Percentiles rank a stretch among this genome's conserved stretches.
Conservation (phyloP, 2,888 invertebrate species). For the Dolomedes plantarius region DNA sequence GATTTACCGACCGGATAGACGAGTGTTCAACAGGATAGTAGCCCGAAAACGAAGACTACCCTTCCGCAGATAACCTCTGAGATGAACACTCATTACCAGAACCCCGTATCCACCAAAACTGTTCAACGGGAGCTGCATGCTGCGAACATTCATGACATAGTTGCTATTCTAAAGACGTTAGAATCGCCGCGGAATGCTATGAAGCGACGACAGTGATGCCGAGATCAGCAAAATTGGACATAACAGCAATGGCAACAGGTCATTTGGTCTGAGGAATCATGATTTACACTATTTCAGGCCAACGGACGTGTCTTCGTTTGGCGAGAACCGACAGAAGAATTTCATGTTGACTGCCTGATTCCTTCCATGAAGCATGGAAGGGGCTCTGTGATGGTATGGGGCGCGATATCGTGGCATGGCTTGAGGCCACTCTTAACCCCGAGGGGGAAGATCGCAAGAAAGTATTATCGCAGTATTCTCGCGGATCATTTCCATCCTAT, state of each 20-base stretch:
- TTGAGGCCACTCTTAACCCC: too few species aligned
- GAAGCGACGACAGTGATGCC: neutral
- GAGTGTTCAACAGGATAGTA: neutral
- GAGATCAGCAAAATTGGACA: neutral
- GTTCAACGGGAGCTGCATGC: neutral
- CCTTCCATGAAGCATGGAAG: too few species aligned
- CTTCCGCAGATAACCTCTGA: neutral
- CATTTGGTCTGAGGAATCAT: neutral
- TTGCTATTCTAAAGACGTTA: neutral
- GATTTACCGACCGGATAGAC: neutral
- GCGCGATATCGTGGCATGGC: too few species aligned
- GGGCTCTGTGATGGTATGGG: too few species aligned
- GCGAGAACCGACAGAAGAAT: too few species aligned
- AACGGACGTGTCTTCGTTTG: too few species aligned
- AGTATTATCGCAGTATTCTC: too few species aligned
- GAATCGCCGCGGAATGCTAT: neutral
- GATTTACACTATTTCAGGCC: too few species aligned
- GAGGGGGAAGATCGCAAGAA: too few species aligned
- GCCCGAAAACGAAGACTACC: neutral
- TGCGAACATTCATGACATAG: neutral
- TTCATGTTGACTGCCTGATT: too few species aligned
- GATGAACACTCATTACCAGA: neutral
- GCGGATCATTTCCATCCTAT: too few species aligned
- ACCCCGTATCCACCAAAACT: neutral
- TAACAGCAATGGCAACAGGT: neutral